Conservation (phyloP, 1,140 invertebrate species). For the Hycleus cichorii region DNA sequence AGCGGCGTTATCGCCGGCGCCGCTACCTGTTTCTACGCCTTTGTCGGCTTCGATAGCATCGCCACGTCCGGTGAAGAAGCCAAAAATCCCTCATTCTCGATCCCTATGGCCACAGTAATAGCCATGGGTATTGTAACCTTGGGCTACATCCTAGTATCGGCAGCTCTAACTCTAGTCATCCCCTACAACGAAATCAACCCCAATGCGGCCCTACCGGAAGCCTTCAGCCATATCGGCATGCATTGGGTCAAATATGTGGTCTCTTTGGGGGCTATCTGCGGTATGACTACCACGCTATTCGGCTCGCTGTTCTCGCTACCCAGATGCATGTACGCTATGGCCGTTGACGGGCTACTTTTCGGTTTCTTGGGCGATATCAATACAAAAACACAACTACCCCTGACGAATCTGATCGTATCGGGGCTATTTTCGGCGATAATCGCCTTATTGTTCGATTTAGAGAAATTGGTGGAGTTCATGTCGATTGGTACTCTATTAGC, state of each 20-base stretch:
- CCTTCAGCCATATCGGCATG: constrained; percentile 63
- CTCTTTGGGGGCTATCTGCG: constrained; percentile 78
- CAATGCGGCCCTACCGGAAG: constrained; percentile 74
- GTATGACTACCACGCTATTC: constrained; percentile 81
- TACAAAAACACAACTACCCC: constrained; percentile 71
- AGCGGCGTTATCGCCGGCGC: constrained; percentile 71
- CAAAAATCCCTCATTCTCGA: constrained; percentile 67
- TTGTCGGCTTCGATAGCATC: constrained; percentile 82
- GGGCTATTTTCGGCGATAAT: constrained; percentile 70
- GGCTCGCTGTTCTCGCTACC: constrained; percentile 79
- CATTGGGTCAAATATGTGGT: constrained; percentile 84
- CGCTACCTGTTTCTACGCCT: constrained; percentile 85
- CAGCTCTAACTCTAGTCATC: constrained; percentile 76
- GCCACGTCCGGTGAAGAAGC: constrained; percentile 83
- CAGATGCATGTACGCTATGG: constrained; percentile 79
- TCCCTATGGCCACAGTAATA: constrained; percentile 71
- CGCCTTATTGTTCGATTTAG: constrained; percentile 79
- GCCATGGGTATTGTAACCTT: constrained; percentile 73
- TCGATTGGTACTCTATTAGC: constrained; percentile 86
- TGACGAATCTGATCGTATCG: constrained; percentile 72
- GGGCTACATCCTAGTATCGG: constrained; percentile 73
- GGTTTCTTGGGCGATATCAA: constrained; percentile 69
- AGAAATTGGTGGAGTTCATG: constrained; percentile 90
- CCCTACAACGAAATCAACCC: constrained; percentile 68
- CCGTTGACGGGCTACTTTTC: constrained; percentile 78